Evolutionary conservation across 2,888 invertebrate genomes (phyloP).

Genomic region (Amitus sp.): DNA sequence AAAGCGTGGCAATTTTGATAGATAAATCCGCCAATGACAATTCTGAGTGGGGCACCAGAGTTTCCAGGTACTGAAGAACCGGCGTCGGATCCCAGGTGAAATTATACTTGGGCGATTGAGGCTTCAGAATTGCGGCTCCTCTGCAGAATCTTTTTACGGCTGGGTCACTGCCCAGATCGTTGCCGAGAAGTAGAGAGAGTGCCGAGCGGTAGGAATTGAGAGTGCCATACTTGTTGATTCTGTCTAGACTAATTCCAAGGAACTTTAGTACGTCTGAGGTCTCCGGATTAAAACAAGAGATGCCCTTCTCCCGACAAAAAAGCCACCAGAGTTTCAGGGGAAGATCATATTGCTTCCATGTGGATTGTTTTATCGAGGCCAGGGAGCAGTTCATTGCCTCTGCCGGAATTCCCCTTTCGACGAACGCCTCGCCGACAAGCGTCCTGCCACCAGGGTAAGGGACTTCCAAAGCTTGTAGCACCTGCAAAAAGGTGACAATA

Average conservation of each 20-base stretch:
- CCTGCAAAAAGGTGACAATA: constrained; percentile 38
- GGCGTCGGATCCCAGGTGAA: background rate
- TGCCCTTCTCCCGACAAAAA: background rate
- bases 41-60: background rate
- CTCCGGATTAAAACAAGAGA: background rate
- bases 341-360: constrained; percentile 3
- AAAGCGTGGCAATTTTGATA: background rate
- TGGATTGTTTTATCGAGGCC: background rate
- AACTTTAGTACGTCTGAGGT: background rate
- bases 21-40: background rate
- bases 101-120: background rate
- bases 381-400: background rate
- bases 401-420: background rate
- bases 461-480: background rate
- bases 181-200: background rate
- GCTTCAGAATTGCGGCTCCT: background rate
- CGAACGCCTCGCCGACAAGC: constrained; percentile 5
- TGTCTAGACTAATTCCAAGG: background rate
- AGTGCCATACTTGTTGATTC: background rate
- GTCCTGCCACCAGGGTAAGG: constrained; percentile 6
- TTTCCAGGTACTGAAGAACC: background rate
- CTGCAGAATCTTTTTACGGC: background rate
- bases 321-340: constrained; percentile 1
- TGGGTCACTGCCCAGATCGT: background rate
- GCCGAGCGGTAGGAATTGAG: background rate